Evolutionary conservation across 2,888 invertebrate species (phyloP), one percentile per base, ranked within the genome.

Genomic region (Tetragonula carbonaria): DNA sequence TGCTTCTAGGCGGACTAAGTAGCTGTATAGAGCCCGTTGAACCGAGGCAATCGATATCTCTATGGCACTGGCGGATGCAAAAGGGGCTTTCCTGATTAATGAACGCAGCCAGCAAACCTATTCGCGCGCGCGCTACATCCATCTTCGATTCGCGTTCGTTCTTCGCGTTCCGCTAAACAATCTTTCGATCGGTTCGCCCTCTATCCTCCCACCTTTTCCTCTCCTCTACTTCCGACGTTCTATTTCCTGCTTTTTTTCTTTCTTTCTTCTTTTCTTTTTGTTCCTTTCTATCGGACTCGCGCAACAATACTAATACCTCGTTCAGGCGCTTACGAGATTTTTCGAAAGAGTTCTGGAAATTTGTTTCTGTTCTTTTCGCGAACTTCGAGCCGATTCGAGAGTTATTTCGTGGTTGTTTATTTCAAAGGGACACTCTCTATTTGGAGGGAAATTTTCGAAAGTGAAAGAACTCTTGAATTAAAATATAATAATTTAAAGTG

Each of bases 81-180:
- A 90, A 86, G 87, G 89, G 89, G 87, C 87, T 90, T 90, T 91
- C 86, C 92, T 92, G 92, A 92, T 92, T 92, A 92, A 92, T 90
- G 92, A 91, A 92, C 90, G 87, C 88, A 86, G 84, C 90, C 86
- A 82, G 88, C 81, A 77, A 85, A 83, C 70, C 84, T 84, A 86
- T 84, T 81, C 74, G 66, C 87, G 78, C 86, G 78, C 84, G 74
- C 79, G 74, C 86, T 78, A 82, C 85, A 86, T 86, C 88, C 80
- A 76, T 88, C 86, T 74, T 79, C 83, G 78, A 80, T 83, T 85
- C 83, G 45, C 45, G 81, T 74, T 83, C 85, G 80, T 78, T 86
- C 74, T 75, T 81, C 75, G 79, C 77, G 79, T 80, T 70, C 73
- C 82, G 77, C 77, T 72, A 78, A 84, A 85, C 85, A 80, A 84